These are phyloP conservation scores for Panagrolaimus sp. DNA, from an alignment of 1,140 invertebrate genomes.

Conservation along the genomic window DNA sequence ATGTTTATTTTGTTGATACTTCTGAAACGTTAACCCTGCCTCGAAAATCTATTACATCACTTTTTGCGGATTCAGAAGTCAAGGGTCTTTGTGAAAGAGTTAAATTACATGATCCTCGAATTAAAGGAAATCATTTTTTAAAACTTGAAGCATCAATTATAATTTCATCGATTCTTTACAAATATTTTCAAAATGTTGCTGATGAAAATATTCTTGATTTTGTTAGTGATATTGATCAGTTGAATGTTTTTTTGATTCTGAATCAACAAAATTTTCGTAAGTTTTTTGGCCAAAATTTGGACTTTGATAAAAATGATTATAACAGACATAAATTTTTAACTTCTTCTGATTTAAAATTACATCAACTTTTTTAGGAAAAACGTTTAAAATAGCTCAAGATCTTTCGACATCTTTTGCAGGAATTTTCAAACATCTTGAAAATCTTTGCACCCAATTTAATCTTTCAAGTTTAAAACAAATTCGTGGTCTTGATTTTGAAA, in stretches of 20 bases:
- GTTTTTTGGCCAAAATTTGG: too few species aligned
- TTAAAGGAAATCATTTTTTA: neutral
- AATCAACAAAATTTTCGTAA: neutral
- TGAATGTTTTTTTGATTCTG: neutral
- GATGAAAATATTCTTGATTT: neutral
- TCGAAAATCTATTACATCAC: neutral
- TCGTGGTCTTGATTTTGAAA: neutral
- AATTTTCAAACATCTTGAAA: neutral
- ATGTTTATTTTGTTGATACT: conserved; percentile 4
- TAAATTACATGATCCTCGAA: neutral
- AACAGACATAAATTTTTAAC: too few species aligned
- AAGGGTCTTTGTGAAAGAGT: conserved; percentile 1
- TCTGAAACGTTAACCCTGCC: neutral
- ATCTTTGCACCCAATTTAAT: neutral
- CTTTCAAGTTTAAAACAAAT: neutral
- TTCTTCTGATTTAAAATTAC: too few species aligned
- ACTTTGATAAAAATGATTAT: too few species aligned
- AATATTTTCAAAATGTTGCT: neutral
- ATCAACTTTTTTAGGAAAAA: neutral
- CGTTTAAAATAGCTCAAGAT: neutral
- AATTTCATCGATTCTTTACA: neutral
- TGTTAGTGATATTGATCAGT: neutral
- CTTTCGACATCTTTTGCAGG: neutral
- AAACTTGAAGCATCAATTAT: neutral
- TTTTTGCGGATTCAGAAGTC: neutral